Evolutionary conservation across 2,113 vertebrate genomes (phyloP).

Genomic region (Heterocephalus glaber): DNA sequence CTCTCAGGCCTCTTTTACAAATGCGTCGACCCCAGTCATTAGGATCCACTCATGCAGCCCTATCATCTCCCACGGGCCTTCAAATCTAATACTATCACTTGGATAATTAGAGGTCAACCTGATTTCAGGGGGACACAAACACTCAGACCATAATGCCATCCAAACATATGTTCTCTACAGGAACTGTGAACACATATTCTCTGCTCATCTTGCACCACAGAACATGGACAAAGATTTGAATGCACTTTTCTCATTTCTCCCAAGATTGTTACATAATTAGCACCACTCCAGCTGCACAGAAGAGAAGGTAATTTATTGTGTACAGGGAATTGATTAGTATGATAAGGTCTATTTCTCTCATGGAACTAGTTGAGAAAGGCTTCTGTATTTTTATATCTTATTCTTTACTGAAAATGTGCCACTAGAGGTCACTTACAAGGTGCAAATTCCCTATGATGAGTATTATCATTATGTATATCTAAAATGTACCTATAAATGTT

Average conservation of each 20-base stretch:
- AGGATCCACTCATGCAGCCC: no score
- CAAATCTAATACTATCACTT: background rate
- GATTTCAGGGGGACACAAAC: background rate
- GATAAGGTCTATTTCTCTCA: background rate
- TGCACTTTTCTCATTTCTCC: background rate
- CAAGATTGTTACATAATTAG: background rate
- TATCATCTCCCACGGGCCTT: background rate
- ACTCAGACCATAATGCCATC: background rate
- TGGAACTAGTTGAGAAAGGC: background rate
- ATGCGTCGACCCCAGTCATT: background rate
- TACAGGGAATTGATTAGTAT: background rate
- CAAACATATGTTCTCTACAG: background rate
- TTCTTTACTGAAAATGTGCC: background rate
- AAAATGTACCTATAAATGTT: no score
- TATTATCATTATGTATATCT: no score
- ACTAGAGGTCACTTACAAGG: background rate
- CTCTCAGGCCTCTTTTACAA: background rate
- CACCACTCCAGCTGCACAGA: background rate
- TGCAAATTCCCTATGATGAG: no score
- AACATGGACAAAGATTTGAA: background rate
- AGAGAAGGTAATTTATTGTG: conserved; percentile 11
- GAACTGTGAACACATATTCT: conserved; percentile 4
- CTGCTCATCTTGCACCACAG: background rate
- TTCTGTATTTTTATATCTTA: background rate
- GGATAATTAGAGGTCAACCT: background rate